These are phyloP conservation scores for Indicator indicator DNA, from an alignment of 2,113 vertebrate genomes.

Conservation along the genomic window DNA sequence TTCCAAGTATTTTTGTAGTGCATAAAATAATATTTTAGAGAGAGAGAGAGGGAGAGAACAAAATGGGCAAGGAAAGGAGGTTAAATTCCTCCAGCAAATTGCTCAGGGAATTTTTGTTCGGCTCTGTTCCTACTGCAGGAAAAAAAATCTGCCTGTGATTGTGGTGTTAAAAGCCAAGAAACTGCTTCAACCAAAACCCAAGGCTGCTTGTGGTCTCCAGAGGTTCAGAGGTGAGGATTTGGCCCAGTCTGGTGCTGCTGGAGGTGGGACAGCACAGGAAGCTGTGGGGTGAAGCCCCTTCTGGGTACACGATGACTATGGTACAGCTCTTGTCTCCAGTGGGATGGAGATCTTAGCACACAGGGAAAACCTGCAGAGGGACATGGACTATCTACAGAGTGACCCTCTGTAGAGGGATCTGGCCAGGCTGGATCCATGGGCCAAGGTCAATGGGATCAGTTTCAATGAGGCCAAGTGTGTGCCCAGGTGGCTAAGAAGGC, in stretches of 20 bases:
- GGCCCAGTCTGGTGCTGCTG: neutral
- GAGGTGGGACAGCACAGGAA: neutral
- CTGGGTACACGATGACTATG: rapidly evolving
- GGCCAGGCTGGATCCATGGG: no score
- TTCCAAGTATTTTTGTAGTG: neutral
- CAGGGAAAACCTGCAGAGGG: neutral
- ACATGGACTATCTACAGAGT: no score
- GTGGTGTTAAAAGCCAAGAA: neutral
- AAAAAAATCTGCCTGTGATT: neutral
- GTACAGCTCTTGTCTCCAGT: rapidly evolving
- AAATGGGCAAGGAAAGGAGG: conserved; percentile 5
- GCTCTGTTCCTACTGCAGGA: neutral
- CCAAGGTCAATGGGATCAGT: no score
- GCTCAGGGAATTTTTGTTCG: neutral
- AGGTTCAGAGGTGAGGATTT: neutral
- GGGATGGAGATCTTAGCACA: neutral
- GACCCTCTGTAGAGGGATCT: no score
- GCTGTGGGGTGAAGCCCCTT: rapidly evolving
- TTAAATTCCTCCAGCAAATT: neutral
- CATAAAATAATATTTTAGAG: neutral
- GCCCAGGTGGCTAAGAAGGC: no score
- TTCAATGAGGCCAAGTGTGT: no score
- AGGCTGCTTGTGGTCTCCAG: neutral
- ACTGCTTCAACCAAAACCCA: neutral
- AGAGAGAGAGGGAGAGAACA: neutral